Evolutionary conservation across 2,113 vertebrate genomes (phyloP).

Genomic region (Caranx ignobilis): DNA sequence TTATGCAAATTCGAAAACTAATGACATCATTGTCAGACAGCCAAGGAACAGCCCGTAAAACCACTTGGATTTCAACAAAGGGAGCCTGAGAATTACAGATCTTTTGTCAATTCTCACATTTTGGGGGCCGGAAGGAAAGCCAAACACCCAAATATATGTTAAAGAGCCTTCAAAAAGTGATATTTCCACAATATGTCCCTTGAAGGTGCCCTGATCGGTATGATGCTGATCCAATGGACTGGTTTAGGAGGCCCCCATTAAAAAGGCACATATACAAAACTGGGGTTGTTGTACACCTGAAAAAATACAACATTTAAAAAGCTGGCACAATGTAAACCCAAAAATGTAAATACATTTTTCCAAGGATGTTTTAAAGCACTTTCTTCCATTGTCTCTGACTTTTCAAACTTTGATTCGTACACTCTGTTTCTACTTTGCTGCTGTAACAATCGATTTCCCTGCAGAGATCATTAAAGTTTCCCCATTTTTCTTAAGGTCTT

Average conservation of each 20-base stretch:
- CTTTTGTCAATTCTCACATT: no score
- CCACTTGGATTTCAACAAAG: no score
- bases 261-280: neutral
- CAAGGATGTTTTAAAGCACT: neutral
- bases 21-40: no score
- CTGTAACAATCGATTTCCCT: constrained; percentile 28
- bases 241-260: neutral
- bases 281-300: neutral
- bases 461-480: constrained; percentile 60
- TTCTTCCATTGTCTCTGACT: neutral
- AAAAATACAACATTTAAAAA: neutral
- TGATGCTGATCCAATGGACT: neutral
- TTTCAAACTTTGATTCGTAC: constrained; percentile 5
- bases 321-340: neutral
- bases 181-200: no score
- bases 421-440: neutral
- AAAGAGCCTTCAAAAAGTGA: no score
- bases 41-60: no score
- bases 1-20: no score
- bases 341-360: no score
- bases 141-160: no score
- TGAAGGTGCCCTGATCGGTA: neutral
- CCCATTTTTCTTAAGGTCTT: constrained; percentile 8
- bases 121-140: no score
- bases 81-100: no score